phyloP scores from a whole-genome alignment of 2,888 invertebrate species.

The Philereme transversata region DNA sequence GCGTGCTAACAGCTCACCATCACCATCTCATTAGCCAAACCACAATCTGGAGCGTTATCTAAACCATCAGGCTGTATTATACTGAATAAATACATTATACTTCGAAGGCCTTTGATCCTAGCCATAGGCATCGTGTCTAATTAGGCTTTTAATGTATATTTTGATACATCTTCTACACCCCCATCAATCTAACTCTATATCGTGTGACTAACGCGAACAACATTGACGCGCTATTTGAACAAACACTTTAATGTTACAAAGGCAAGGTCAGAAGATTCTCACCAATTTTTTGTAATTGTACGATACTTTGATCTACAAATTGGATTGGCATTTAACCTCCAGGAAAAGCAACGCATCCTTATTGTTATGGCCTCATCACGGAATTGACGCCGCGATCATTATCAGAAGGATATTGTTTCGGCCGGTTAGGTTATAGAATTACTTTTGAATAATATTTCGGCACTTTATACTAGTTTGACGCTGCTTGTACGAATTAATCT shows the following conservation, averaged over 20 bases:
- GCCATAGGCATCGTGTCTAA: conserved; percentile 1
- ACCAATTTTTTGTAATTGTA: conserved; percentile 24
- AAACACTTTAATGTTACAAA: conserved; percentile 12
- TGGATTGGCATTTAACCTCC: conserved; percentile 39
- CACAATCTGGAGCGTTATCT: neutral
- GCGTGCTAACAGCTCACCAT: conserved; percentile 1
- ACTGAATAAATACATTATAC: neutral
- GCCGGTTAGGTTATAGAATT: conserved; percentile 48
- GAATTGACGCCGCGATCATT: conserved; percentile 62
- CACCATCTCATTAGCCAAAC: conserved; percentile 2
- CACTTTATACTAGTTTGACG: neutral
- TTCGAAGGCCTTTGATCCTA: neutral
- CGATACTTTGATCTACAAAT: conserved; percentile 24
- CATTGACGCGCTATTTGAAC: conserved; percentile 4
- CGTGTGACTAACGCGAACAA: neutral
- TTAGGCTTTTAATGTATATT: conserved; percentile 11
- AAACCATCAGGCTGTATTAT: neutral
- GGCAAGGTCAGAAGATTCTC: conserved; percentile 27
- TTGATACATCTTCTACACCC: neutral
- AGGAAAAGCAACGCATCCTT: conserved; percentile 58
- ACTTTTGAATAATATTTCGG: conserved; percentile 34
- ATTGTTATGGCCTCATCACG: conserved; percentile 62
- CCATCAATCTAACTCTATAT: conserved; percentile 21
- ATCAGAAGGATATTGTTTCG: conserved; percentile 56
- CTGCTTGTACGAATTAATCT: too few relatives aligned